Evolutionary conservation across 2,113 vertebrate genomes (phyloP), one percentile per base, ranked within the genome.

Genomic region (Alexandromys fortis): DNA sequence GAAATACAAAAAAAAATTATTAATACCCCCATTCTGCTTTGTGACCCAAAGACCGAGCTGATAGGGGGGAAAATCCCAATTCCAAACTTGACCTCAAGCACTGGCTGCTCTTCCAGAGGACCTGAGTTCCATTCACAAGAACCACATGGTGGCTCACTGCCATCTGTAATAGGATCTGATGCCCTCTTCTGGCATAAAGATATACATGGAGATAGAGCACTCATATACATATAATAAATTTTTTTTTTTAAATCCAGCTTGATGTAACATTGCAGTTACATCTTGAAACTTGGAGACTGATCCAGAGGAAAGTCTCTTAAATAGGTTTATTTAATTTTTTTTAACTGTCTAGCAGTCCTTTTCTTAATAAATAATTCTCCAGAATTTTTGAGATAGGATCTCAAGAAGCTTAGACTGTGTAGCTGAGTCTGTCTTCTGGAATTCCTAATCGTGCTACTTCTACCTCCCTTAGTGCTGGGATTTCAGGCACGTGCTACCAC

Each of bases 261-360:
- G 49, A 49, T 78, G 67, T 11, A 81, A 55, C 61, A 63, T 65
- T 97, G 70, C 65, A 88, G 52, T 92, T 88, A 49, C 83, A 73
- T 58, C 67, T 91, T 90, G 45, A 91, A 63, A 30, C 30, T n/a
- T 86, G n/a, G 58, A 90, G 35, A 77, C n/a, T 70, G 70, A 95
- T 42, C 79, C 86, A 63, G 13, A 28, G 55, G 47, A 92, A 92
- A 89, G 67, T 86, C 47, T 93, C 49, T 49, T 49, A 49, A 49
- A 49, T 49, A 12, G 49, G 49, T 78, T 61, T 58, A 77, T 91
- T 38, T 81, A 16, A 35, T 49, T 58, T 81, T 35, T 35, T 79
- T 81, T 58, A 58, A 52, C 52, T 58, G 21, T 58, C 10, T 81
- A 13, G 19, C 11, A 58, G 42, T 67, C 38, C 42, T 73, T 86